Conservation (phyloP, 1,140 invertebrate genomes). For the Ditylenchus dipsaci region DNA sequence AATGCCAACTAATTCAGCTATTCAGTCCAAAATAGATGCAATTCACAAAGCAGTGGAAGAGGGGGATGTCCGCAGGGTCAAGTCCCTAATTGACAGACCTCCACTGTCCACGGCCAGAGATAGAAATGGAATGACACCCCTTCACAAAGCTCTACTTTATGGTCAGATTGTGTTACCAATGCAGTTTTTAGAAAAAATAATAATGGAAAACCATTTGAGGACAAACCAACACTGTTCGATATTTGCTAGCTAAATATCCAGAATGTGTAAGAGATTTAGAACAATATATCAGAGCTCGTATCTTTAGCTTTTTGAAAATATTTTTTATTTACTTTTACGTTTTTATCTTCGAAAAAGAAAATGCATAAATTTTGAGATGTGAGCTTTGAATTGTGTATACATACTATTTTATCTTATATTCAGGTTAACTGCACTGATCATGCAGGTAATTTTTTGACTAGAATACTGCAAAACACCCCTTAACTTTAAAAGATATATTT, state of each 20-base stretch:
- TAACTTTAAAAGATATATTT: background rate
- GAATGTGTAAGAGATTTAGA: slow-evolving; percentile 65
- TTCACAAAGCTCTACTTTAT: slow-evolving; percentile 80
- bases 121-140: slow-evolving; percentile 68
- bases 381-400: too few species aligned
- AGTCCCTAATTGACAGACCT: slow-evolving; percentile 77
- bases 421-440: slow-evolving; percentile 17
- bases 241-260: slow-evolving; percentile 72
- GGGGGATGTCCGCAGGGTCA: slow-evolving; percentile 76
- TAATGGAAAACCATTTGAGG: too few species aligned
- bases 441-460: slow-evolving; percentile 11
- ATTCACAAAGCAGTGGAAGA: slow-evolving; percentile 78
- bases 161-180: background rate
- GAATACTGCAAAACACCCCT: background rate
- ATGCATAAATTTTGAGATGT: too few species aligned
- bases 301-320: too few species aligned
- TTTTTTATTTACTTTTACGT: too few species aligned
- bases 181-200: too few species aligned
- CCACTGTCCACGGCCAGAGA: slow-evolving; percentile 82
- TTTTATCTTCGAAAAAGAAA: too few species aligned
- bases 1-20: slow-evolving; percentile 61
- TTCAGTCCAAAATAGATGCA: slow-evolving; percentile 72
- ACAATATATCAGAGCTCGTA: too few species aligned
- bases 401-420: too few species aligned
- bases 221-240: slow-evolving; percentile 62